Evolutionary conservation across 2,888 invertebrate genomes (phyloP).

Genomic region (Calameuta filiformis): DNA sequence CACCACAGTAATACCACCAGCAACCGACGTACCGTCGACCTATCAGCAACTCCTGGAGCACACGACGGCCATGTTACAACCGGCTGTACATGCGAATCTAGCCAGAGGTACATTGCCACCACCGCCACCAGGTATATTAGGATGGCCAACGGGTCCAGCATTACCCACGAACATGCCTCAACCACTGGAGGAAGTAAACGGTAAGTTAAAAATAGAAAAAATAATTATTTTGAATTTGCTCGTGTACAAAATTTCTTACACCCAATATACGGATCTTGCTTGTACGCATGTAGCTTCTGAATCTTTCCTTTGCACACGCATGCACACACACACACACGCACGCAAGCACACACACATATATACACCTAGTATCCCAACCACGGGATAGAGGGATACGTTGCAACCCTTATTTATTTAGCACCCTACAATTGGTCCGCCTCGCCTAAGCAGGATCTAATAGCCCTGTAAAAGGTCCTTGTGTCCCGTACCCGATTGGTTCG

Average conservation of each 20-base stretch:
- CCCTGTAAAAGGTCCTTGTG: slow-evolving; percentile 61
- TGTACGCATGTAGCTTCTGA: neutral
- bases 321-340: no score
- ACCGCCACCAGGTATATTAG: slow-evolving; percentile 45
- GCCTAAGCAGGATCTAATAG: slow-evolving; percentile 65
- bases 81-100: slow-evolving; percentile 53
- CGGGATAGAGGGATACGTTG: slow-evolving; percentile 32
- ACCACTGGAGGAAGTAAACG: slow-evolving; percentile 59
- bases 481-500: slow-evolving; percentile 48
- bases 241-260: neutral
- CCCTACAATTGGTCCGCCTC: slow-evolving; percentile 62
- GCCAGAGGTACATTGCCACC: slow-evolving; percentile 53
- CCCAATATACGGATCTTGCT: slow-evolving; percentile 16
- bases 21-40: slow-evolving; percentile 55
- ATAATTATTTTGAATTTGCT: neutral
- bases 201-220: slow-evolving; percentile 38
- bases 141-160: slow-evolving; percentile 45
- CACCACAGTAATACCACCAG: slow-evolving; percentile 54
- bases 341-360: no score
- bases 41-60: slow-evolving; percentile 63
- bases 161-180: slow-evolving; percentile 53
- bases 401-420: slow-evolving; percentile 64
- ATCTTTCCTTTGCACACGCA: neutral
- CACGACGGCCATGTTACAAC: slow-evolving; percentile 59
- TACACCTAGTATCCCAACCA: neutral